Conservation (phyloP, 2,888 invertebrate genomes). For the Amiota communis region DNA sequence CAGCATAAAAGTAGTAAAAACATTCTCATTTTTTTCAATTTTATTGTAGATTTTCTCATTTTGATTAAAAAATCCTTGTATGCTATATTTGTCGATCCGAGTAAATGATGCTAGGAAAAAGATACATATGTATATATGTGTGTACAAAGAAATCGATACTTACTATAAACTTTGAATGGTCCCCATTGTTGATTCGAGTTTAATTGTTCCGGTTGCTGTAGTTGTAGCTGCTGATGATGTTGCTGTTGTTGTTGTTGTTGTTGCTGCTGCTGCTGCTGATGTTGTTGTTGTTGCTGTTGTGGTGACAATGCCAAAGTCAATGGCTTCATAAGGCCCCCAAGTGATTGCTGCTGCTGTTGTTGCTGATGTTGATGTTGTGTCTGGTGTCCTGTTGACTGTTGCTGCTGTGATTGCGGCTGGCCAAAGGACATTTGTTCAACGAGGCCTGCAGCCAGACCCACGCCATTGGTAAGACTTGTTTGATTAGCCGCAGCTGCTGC, state of each 20-base stretch:
- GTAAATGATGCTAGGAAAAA: no score
- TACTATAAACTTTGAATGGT: conserved; percentile 74
- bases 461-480: conserved; percentile 53
- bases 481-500: conserved; percentile 54
- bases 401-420: conserved; percentile 26
- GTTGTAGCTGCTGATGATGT: conserved; percentile 55
- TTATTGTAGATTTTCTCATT: no score
- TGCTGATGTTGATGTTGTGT: conserved; percentile 38
- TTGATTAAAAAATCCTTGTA: no score
- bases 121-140: no score
- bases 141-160: conserved; percentile 58
- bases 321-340: conserved; percentile 58
- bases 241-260: conserved; percentile 59
- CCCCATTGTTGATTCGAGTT: conserved; percentile 69
- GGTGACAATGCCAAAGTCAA: conserved; percentile 67
- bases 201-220: conserved; percentile 64
- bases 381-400: conserved; percentile 1
- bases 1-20: no score
- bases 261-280: conserved; percentile 51
- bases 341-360: conserved; percentile 45
- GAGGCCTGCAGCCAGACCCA: conserved; percentile 32
- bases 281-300: conserved; percentile 62
- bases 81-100: no score
- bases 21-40: no score
- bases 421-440: conserved; percentile 50